Evolutionary conservation across 2,797 vertebrate species (phyloP), one percentile per base, ranked within the genome.

Genomic region (Labroides dimidiatus): DNA sequence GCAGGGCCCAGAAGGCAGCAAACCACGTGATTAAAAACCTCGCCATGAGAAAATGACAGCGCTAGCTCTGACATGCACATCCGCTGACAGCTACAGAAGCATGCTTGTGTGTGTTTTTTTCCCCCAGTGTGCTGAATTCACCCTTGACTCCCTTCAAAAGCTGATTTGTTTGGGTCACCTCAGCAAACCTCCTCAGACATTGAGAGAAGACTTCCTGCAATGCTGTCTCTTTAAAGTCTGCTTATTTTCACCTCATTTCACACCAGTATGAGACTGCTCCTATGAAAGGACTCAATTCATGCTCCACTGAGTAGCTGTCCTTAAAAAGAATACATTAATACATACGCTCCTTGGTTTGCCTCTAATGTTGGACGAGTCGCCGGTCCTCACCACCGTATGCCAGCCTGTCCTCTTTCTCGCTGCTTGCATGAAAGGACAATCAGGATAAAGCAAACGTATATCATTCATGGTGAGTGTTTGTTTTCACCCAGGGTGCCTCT

Each of bases 161-260:
- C 81, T 80, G 89, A 92, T 93, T 93, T 90, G 89, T 91, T 87
- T 85, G 80, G 90, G 90, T 92, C 90, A 90, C 86, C 88, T 89
- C 84, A 77, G 69, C 65, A 84, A 91, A 89, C 86, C 87, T 85
- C 78, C 41, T 15, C 64, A 80, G 84, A 88, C 84, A 80, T 82
- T 12, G 75, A 9, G 77, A 63, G 60, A 72, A 74, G 87, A 78
- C 86, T 86, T 91, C 82, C 86, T 77, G 85, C 87, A 75, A 89
- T 81, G 84, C 72, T 43, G 74, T 85, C 81, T 86, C 85, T 93
- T 93, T 87, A 75, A 82, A 82, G 87, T 87, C 89, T 27, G 62
- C 81, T 91, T 91, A 91, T 87, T 84, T 88, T 89, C 88, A 84
- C 89, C 90, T 93, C 90, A 93, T 93, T 94, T 93, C 90, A 92